phyloP scores from a whole-genome alignment of 2,797 vertebrate genomes.

The Chaetodon trifasciatus region DNA sequence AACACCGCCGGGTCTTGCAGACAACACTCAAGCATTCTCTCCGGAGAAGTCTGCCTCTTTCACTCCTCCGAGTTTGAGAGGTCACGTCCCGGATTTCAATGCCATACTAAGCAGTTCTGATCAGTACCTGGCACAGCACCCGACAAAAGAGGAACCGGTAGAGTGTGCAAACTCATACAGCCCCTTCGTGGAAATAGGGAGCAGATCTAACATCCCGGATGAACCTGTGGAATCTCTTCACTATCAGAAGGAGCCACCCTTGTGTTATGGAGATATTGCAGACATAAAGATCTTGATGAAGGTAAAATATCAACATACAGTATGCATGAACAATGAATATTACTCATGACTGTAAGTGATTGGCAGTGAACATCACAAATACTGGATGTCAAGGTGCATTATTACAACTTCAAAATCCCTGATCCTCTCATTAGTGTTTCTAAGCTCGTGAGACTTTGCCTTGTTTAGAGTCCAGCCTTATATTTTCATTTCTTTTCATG shows the following conservation, averaged over 20 bases:
- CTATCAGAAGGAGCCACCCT: conserved; percentile 46
- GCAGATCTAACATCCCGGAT: conserved; percentile 35
- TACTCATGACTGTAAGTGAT: conserved; percentile 1
- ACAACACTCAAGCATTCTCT: conserved; percentile 69
- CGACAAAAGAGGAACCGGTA: conserved; percentile 47
- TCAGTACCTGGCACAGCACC: conserved; percentile 60
- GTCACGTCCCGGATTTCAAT: conserved; percentile 67
- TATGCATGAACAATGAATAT: not conserved
- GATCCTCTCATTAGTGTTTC: not conserved
- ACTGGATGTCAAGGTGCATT: not conserved
- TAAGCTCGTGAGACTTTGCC: not conserved
- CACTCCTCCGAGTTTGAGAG: conserved; percentile 63
- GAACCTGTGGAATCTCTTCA: conserved; percentile 59
- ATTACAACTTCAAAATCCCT: not conserved
- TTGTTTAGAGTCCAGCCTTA: conserved; percentile 31
- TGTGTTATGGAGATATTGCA: conserved; percentile 57
- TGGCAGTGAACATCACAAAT: not conserved
- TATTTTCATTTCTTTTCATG: conserved; percentile 53
- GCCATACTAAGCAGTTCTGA: conserved; percentile 67
- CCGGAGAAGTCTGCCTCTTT: conserved; percentile 65
- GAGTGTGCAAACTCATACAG: conserved; percentile 54
- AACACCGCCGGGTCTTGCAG: conserved; percentile 48
- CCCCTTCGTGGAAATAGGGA: conserved; percentile 53
- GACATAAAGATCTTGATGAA: conserved; percentile 64
- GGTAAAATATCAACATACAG: conserved; percentile 58